Percentiles rank a stretch among this genome's conserved stretches.
These are phyloP conservation scores for Aricia artaxerxes DNA, from an alignment of 2,888 invertebrate species.

Conservation along the genomic window DNA sequence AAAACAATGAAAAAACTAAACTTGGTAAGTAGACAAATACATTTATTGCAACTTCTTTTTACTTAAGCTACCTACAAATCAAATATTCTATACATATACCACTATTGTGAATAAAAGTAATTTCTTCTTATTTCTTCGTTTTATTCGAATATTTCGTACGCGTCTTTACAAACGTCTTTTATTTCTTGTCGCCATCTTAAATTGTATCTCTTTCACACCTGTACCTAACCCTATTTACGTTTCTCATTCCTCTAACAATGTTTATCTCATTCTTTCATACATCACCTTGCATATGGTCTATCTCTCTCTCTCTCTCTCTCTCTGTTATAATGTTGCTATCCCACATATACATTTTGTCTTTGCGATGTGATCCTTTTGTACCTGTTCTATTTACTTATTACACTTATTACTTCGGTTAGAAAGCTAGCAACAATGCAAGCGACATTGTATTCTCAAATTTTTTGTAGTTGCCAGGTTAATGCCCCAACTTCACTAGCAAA, in stretches of 20 bases:
- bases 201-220: too few relatives aligned
- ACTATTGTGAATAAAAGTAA: conserved; percentile 40
- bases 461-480: too few relatives aligned
- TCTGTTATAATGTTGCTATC: conserved; percentile 40
- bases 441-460: too few relatives aligned
- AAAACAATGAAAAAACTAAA: too few relatives aligned
- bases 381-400: too few relatives aligned
- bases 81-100: conserved; percentile 42
- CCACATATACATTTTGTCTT: conserved; percentile 41
- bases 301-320: background rate
- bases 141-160: conserved; percentile 39
- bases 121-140: conserved; percentile 41
- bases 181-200: too few relatives aligned
- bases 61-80: conserved; percentile 42
- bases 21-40: too few relatives aligned
- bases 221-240: too few relatives aligned
- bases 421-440: too few relatives aligned
- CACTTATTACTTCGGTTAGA: too few relatives aligned
- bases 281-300: conserved; percentile 33
- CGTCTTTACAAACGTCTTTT: conserved; percentile 17
- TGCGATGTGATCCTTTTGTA: too few relatives aligned
- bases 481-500: too few relatives aligned
- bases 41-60: conserved; percentile 33
- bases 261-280: conserved; percentile 28
- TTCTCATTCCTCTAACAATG: conserved; percentile 35